Percentiles rank a stretch among this genome's conserved stretches.
phyloP scores from a whole-genome alignment of 1,140 invertebrate species.

The Bicyclus anynana region DNA sequence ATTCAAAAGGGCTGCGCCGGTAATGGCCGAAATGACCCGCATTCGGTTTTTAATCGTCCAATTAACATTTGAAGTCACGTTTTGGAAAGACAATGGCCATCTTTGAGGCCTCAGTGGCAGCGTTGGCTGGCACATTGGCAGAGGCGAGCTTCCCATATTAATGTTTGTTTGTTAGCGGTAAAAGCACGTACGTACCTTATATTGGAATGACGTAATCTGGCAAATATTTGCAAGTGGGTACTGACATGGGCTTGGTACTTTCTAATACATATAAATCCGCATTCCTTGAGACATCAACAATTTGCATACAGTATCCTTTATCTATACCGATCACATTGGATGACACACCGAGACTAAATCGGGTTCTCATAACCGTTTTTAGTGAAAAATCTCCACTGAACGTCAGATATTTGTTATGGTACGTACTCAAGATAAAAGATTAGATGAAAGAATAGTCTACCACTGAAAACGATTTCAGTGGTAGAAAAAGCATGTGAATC shows the following conservation, averaged over 20 bases:
- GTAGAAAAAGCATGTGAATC: too few species aligned
- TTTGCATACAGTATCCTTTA: background rate
- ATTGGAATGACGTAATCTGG: slow-evolving; percentile 53
- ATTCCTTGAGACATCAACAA: background rate
- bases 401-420: too few species aligned
- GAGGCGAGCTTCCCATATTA: slow-evolving; percentile 71
- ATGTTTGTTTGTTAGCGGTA: slow-evolving; percentile 76
- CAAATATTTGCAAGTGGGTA: slow-evolving; percentile 51
- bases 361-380: too few species aligned
- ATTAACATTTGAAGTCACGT: slow-evolving; percentile 76
- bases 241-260: background rate
- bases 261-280: slow-evolving; percentile 1
- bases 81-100: slow-evolving; percentile 73
- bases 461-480: too few species aligned
- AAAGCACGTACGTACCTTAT: slow-evolving; percentile 51
- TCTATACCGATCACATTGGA: too few species aligned
- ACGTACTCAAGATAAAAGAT: too few species aligned
- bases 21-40: slow-evolving; percentile 75
- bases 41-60: slow-evolving; percentile 75
- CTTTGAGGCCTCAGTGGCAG: slow-evolving; percentile 65
- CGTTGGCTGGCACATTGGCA: slow-evolving; percentile 58
- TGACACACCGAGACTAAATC: too few species aligned
- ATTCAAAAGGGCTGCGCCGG: slow-evolving; percentile 71
- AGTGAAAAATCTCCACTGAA: too few species aligned
- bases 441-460: too few species aligned